These are phyloP conservation scores for Epirrita christyi DNA, from an alignment of 2,888 invertebrate species.

Conservation along the genomic window DNA sequence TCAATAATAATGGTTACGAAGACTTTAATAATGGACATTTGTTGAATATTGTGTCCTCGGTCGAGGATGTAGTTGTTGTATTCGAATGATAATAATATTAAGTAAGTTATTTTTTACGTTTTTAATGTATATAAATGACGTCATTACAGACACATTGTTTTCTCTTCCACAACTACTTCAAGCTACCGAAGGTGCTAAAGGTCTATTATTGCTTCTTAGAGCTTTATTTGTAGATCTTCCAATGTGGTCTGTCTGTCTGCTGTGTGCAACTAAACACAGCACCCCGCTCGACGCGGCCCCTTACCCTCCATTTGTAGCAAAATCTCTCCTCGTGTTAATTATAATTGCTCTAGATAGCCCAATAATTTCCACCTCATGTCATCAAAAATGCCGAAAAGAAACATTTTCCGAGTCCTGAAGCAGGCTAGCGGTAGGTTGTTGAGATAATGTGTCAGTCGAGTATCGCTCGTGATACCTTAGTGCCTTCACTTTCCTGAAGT, in stretches of 20 bases:
- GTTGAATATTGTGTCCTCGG: conserved; percentile 81
- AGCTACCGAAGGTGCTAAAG: conserved; percentile 82
- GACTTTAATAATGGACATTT: conserved; percentile 83
- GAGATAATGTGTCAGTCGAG: conserved; percentile 60
- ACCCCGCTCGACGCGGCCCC: conserved; percentile 13
- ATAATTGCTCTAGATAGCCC: neutral
- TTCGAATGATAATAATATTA: conserved; percentile 84
- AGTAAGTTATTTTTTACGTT: conserved; percentile 86
- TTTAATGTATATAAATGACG: conserved; percentile 80
- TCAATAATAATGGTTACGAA: conserved; percentile 77
- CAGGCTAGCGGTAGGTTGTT: conserved; percentile 46
- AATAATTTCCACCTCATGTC: neutral
- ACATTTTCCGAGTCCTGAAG: conserved; percentile 7
- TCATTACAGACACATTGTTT: conserved; percentile 78
- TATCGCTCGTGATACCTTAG: conserved; percentile 60
- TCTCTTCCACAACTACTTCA: conserved; percentile 73
- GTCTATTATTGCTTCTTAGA: conserved; percentile 81
- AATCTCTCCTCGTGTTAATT: neutral
- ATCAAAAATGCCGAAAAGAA: neutral
- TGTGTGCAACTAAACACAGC: conserved; percentile 20
- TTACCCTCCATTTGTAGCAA: conserved; percentile 4
- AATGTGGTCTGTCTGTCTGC: conserved; percentile 30
- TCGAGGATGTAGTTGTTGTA: conserved; percentile 83
- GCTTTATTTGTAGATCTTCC: conserved; percentile 58
- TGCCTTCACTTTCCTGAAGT: conserved; percentile 60